A percentile compares a stretch with the other conserved stretches of the same genome.
phyloP scores from a whole-genome alignment of 2,888 invertebrate species.

The Pedicia rivosa region DNA sequence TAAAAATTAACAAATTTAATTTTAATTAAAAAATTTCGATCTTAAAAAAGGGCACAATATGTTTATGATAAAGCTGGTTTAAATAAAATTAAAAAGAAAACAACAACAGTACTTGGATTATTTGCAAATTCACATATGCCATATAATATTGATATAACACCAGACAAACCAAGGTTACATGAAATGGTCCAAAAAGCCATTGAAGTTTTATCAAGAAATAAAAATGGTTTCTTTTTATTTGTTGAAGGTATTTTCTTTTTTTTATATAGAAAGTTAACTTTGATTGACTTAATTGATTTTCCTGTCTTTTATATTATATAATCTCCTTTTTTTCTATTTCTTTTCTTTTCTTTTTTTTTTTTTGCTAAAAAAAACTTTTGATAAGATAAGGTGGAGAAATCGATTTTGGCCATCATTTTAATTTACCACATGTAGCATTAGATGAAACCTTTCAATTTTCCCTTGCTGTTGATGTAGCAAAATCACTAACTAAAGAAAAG shows the following conservation, averaged over 20 bases:
- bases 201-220: slow-evolving; percentile 39
- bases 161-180: slow-evolving; percentile 14
- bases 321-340: too few relatives aligned
- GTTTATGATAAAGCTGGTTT: slow-evolving; percentile 30
- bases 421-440: slow-evolving; percentile 5
- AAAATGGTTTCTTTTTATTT: slow-evolving; percentile 53
- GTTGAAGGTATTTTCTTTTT: slow-evolving; percentile 37
- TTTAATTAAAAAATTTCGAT: too few relatives aligned
- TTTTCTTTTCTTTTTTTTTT: too few relatives aligned
- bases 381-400: slow-evolving; percentile 31
- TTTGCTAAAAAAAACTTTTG: too few relatives aligned
- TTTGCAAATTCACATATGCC: slow-evolving; percentile 44
- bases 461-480: slow-evolving; percentile 43
- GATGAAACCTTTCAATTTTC: slow-evolving; percentile 40
- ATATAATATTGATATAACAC: slow-evolving; percentile 41
- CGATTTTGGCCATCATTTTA: slow-evolving; percentile 8
- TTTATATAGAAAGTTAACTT: too few relatives aligned
- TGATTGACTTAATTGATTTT: too few relatives aligned
- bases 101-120: slow-evolving; percentile 41
- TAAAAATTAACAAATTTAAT: not conserved
- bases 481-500: slow-evolving; percentile 35
- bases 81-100: slow-evolving; percentile 23
- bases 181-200: slow-evolving; percentile 62
- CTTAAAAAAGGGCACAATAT: too few relatives aligned
- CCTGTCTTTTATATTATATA: too few relatives aligned